Evolutionary conservation across 2,113 vertebrate species (phyloP).

Genomic region (Datnioides undecimradiatus): DNA sequence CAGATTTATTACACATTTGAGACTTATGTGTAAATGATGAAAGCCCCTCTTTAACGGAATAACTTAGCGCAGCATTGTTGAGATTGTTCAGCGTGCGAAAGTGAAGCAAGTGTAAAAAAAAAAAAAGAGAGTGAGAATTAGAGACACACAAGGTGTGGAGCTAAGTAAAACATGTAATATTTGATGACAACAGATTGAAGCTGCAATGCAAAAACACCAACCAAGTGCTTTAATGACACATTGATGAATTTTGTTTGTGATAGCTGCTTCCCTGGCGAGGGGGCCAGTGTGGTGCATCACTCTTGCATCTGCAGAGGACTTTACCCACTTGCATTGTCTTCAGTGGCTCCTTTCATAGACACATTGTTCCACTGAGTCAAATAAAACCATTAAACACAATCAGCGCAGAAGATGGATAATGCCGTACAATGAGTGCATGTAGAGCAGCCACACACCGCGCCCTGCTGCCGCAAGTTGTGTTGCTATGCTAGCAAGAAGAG

Average conservation of each 20-base stretch:
- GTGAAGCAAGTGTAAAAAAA: background rate
- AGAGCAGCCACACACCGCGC: conserved; percentile 54
- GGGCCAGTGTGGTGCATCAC: conserved; percentile 28
- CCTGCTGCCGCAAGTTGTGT: conserved; percentile 40
- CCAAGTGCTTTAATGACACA: conserved; percentile 27
- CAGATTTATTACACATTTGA: background rate
- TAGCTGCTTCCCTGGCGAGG: conserved; percentile 44
- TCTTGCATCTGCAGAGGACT: conserved; percentile 39
- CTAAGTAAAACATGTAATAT: conserved; percentile 11
- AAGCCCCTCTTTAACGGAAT: background rate
- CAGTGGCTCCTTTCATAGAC: conserved; percentile 43
- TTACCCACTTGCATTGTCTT: conserved; percentile 45
- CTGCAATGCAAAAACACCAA: conserved; percentile 29
- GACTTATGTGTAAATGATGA: background rate
- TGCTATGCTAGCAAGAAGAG: conserved; percentile 46
- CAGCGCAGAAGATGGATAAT: conserved; percentile 60
- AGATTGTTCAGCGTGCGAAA: background rate
- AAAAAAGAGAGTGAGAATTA: background rate
- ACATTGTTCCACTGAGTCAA: conserved; percentile 44
- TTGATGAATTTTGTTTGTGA: conserved; percentile 66
- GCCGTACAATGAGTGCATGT: conserved; percentile 34
- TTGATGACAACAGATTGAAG: conserved; percentile 36
- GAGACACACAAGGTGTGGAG: background rate
- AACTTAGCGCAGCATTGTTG: background rate
- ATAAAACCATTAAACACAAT: conserved; percentile 63